phyloP scores from a whole-genome alignment of 1,140 invertebrate species.

The Nephila pilipes region DNA sequence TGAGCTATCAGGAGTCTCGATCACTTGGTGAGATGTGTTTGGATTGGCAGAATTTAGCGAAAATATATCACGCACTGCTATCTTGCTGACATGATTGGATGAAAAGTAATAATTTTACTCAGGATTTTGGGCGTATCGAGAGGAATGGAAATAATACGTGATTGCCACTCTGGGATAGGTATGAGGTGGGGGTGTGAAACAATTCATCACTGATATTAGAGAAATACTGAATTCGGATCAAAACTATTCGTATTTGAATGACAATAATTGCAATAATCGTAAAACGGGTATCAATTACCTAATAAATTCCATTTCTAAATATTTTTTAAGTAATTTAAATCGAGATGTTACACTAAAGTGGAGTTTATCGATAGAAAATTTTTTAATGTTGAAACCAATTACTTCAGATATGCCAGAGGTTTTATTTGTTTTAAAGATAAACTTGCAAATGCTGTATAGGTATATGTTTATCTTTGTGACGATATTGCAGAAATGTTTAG shows the following conservation, averaged over 20 bases:
- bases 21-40: conserved; percentile 14
- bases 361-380: too few relatives aligned
- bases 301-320: too few relatives aligned
- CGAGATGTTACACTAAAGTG: too few relatives aligned
- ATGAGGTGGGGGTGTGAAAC: background rate
- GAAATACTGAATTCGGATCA: background rate
- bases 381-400: too few relatives aligned
- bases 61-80: conserved; percentile 42
- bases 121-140: conserved; percentile 11
- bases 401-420: too few relatives aligned
- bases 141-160: background rate
- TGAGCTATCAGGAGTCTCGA: background rate
- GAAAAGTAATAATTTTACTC: conserved; percentile 52
- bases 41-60: conserved; percentile 40
- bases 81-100: conserved; percentile 47
- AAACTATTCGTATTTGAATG: background rate
- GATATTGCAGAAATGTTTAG: too few relatives aligned
- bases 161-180: background rate
- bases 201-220: conserved; percentile 2
- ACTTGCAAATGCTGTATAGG: too few relatives aligned
- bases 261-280: too few relatives aligned
- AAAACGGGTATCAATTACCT: too few relatives aligned
- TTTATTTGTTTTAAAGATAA: too few relatives aligned
- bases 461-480: too few relatives aligned
- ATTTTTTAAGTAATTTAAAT: too few relatives aligned